A percentile compares a stretch with the other conserved stretches of the same genome.
Evolutionary conservation across 2,797 vertebrate genomes (phyloP).

Genomic region (Valencia hispanica): DNA sequence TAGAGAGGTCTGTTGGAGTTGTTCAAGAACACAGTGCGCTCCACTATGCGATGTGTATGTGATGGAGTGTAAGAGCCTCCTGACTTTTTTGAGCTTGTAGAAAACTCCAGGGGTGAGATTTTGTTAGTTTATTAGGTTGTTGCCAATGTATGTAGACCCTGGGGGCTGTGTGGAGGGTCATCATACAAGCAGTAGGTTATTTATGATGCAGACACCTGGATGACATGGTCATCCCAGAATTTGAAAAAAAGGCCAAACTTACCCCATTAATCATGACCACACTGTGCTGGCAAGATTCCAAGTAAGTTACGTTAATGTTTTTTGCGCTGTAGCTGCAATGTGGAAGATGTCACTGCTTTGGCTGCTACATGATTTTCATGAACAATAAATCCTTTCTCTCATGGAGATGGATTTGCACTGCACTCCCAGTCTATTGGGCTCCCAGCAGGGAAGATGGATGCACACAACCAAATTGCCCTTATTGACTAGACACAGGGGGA

Average conservation of each 20-base stretch:
- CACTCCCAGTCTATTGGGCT: neutral
- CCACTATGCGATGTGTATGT: neutral
- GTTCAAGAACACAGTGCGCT: neutral
- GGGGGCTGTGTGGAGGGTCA: neutral
- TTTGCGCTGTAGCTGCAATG: neutral
- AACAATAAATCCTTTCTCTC: neutral
- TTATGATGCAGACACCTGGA: neutral
- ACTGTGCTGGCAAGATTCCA: neutral
- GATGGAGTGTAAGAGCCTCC: neutral
- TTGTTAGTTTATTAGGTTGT: neutral
- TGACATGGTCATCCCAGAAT: neutral
- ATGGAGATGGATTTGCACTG: neutral
- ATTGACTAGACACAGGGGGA: too few relatives aligned
- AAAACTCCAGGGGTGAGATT: neutral
- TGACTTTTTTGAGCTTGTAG: neutral
- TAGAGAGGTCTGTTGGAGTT: neutral
- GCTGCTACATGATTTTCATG: neutral
- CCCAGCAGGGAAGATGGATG: too few relatives aligned
- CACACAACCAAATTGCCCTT: neutral
- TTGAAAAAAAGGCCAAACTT: neutral
- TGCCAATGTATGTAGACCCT: neutral
- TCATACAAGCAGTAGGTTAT: neutral
- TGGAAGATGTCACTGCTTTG: neutral
- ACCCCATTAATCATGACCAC: neutral
- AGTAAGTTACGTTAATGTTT: neutral